Base-by-base conservation (phyloP, 1,140 invertebrate genomes). In the Portunus trituberculatus region DNA sequence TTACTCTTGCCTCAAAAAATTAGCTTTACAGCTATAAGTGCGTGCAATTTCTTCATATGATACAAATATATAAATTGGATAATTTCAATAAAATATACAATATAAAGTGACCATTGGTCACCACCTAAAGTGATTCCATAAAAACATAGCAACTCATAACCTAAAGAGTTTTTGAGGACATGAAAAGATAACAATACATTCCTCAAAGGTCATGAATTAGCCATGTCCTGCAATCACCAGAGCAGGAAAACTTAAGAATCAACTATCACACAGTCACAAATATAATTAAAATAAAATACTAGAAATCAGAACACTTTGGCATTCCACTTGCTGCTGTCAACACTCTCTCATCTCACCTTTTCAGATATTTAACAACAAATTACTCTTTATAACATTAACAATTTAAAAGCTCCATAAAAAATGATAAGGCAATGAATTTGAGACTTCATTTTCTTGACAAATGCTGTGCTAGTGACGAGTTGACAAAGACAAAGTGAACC, bases 231-330 rank as follows among this genome's bases (percentile, higher is more conserved):
- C 20, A 76, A 76, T n/a, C 67, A n/a, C 67, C 20, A 25, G 67
- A 25, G 67, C 20, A n/a, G n/a, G 20, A n/a, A 76, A 76, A 76
- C 67, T 76, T 76, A 76, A 25, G 12, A 25, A 76, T 76, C 67
- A 76, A 76, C 67, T 76, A 76, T 76, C 67, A 76, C 67, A 76
- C 67, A 76, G 67, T 20, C 67, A 76, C 67, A 76, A 76, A n/a
- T 25, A n/a, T n/a, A n/a, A 76, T n/a, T 76, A 76, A n/a, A 76
- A 76, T 76, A 76, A 76, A 76, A 76, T 76, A 76, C 67, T 76
- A 76, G 12, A 76, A 76, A 76, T 76, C 67, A 76, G 67, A 76
- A 76, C 67, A 76, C 67, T 76, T 76, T 76, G 67, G 67, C 67
- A 76, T 76, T 76, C 67, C 67, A 76, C 67, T 76, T n/a, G 67